phyloP scores from a whole-genome alignment of 2,113 vertebrate genomes.

The Halcyon malimbica region DNA sequence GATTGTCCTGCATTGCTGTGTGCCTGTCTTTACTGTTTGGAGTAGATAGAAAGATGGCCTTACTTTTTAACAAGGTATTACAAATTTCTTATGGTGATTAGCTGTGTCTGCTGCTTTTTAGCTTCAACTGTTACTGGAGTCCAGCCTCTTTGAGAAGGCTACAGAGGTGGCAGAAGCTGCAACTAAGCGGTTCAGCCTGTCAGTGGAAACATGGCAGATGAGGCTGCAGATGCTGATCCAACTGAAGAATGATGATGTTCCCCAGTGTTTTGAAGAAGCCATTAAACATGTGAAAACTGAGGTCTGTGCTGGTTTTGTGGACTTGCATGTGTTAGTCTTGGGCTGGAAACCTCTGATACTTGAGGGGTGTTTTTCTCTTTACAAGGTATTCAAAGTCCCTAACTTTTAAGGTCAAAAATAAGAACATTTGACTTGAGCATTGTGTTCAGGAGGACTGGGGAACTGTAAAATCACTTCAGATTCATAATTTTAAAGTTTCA shows the following conservation, averaged over 20 bases:
- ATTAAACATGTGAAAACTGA: conserved; percentile 80
- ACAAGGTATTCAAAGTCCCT: neutral
- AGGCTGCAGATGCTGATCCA: conserved; percentile 83
- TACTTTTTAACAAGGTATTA: neutral
- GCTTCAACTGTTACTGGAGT: conserved; percentile 75
- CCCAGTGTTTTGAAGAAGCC: conserved; percentile 83
- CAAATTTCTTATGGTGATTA: neutral
- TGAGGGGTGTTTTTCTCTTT: neutral
- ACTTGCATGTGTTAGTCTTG: neutral
- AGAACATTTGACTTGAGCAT: neutral
- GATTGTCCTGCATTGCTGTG: neutral
- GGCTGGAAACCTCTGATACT: neutral
- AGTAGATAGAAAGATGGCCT: neutral
- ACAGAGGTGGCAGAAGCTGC: conserved; percentile 78
- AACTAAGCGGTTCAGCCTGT: conserved; percentile 74
- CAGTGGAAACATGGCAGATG: conserved; percentile 79
- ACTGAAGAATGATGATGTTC: conserved; percentile 67
- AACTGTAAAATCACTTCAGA: neutral
- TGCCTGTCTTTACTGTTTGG: neutral
- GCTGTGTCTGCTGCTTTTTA: conserved; percentile 12
- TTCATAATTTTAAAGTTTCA: neutral
- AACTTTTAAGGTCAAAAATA: neutral
- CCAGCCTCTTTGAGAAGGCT: conserved; percentile 69
- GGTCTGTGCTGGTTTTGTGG: conserved; percentile 72
- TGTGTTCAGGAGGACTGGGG: neutral